Evolutionary conservation across 2,888 invertebrate species (phyloP).

Genomic region (Acanthacorydalis orientalis): DNA sequence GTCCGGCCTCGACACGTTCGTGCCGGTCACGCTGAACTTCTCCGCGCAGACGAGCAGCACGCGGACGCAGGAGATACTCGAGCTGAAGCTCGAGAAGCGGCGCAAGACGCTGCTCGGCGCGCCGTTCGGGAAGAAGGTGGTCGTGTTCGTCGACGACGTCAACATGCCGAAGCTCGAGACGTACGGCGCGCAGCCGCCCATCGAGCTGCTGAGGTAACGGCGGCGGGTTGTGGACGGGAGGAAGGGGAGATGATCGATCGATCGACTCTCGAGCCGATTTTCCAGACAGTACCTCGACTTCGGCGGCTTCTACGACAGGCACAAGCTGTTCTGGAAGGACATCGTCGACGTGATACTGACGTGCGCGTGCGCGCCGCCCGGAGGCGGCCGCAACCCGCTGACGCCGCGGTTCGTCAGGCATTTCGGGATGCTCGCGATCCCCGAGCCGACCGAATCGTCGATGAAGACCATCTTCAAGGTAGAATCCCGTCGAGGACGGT

Average conservation of each 20-base stretch:
- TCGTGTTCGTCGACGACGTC: slow-evolving; percentile 80
- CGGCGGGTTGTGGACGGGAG: too few relatives aligned
- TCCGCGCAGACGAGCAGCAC: slow-evolving; percentile 81
- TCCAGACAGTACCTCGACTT: slow-evolving; percentile 56
- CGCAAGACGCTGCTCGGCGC: slow-evolving; percentile 66
- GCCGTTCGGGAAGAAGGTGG: slow-evolving; percentile 63
- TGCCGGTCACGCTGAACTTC: slow-evolving; percentile 71
- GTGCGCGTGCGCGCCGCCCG: slow-evolving; percentile 79
- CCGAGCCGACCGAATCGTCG: slow-evolving; percentile 59
- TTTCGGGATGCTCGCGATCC: slow-evolving; percentile 72
- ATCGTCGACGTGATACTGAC: slow-evolving; percentile 69
- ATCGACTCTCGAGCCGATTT: too few relatives aligned
- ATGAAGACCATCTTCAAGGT: slow-evolving; percentile 64
- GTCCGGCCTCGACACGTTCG: slow-evolving; percentile 37
- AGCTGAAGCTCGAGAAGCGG: slow-evolving; percentile 67
- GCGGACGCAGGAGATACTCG: slow-evolving; percentile 74
- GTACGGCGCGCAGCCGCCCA: slow-evolving; percentile 84
- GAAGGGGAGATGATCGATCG: too few relatives aligned
- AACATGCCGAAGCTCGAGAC: slow-evolving; percentile 80
- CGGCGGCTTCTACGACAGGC: slow-evolving; percentile 71
- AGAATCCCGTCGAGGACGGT: too few relatives aligned
- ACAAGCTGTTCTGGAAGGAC: slow-evolving; percentile 77
- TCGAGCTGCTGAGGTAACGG: slow-evolving; percentile 64
- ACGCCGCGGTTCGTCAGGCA: slow-evolving; percentile 74
- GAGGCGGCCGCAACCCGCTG: slow-evolving; percentile 75